Conservation (phyloP, 2,113 vertebrate species). For the Antennarius striatus region DNA sequence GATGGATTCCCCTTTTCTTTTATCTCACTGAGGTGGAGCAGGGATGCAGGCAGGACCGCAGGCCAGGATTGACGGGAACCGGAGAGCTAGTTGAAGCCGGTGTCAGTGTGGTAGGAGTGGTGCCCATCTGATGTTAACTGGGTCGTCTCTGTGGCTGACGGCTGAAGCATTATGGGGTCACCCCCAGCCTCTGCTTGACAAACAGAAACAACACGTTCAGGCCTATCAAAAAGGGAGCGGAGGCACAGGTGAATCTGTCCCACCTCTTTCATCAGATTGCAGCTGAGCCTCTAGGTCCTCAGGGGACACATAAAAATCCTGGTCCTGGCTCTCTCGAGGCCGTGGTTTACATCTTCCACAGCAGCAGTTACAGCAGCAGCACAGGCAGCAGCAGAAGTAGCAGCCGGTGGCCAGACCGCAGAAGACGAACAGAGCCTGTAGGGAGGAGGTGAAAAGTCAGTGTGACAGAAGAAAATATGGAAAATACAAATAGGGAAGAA, state of each 20-base stretch:
- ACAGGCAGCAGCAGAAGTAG: slow-evolving; percentile 99
- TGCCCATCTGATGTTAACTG: slow-evolving; percentile 95
- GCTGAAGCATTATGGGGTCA: slow-evolving; percentile 91
- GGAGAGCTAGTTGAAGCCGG: slow-evolving; percentile 89
- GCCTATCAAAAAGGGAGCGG: background rate
- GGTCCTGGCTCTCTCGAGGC: slow-evolving; percentile 89
- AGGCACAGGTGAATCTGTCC: slow-evolving; percentile 24
- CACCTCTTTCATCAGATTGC: slow-evolving; percentile 96
- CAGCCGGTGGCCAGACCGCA: slow-evolving; percentile 95
- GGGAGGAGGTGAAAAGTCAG: background rate
- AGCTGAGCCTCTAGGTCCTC: slow-evolving; percentile 98
- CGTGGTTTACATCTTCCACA: slow-evolving; percentile 97
- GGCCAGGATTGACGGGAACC: slow-evolving; percentile 35
- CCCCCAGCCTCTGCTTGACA: slow-evolving; percentile 84
- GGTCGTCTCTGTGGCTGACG: slow-evolving; percentile 96
- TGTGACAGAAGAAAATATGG: too few species aligned
- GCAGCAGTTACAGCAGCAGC: slow-evolving; percentile 99
- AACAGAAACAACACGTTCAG: slow-evolving; percentile 26
- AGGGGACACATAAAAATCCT: slow-evolving; percentile 94
- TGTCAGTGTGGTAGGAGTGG: slow-evolving; percentile 92
- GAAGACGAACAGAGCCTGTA: slow-evolving; percentile 92
- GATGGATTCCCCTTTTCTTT: slow-evolving; percentile 66
- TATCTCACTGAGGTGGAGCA: slow-evolving; percentile 67
- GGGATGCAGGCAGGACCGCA: slow-evolving; percentile 68
- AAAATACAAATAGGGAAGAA: background rate